Base-by-base conservation (phyloP, 2,888 invertebrate species). In the Cyaniris semiargus region DNA sequence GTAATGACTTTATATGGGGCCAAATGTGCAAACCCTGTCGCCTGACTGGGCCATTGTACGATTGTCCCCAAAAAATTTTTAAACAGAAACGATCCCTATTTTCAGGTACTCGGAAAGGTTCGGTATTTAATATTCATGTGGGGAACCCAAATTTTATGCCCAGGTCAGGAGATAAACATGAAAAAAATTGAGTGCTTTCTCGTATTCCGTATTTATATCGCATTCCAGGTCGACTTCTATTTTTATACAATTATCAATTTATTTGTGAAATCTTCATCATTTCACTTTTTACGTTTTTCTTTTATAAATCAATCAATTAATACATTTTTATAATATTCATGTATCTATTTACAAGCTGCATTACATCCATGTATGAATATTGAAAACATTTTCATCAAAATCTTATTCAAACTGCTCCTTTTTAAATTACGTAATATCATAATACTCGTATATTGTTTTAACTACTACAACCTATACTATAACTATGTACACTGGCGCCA, bases 11-110 rank as follows among this genome's bases (percentile, higher is more conserved):
- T 82, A 80, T 82, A 79, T 80, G 81, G 84, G 80, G 85, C 84
- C 87, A 88, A 87, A 91, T 90, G 91, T 88, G 87, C 83, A 84
- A 89, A 89, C 86, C 86, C 81, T 87, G 88, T 87, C 88, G 84
- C 82, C 84, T 79, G 76, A 79, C 66, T 60, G 60, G 56, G 56
- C 53, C 48, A 74, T 74, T 74, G 74, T 71, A n/a, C 44, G 48
- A 48, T 60, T 77, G 75, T 76, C 78, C 78, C 75, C 78, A 79
- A 79, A 77, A 76, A 76, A 75, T 78, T 80, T 38, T 81, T 79
- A 79, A 79, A 79, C 78, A 79, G 78, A 79, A 79, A 80, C 79
- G 76, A 78, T 76, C 76, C 79, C 77, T 78, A 66, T 76, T 80
- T 79, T 77, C 72, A 78, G 74, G 74, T 38, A 78, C 75, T 79